Base-by-base conservation (phyloP, 1,140 invertebrate species). In the Pseudachorutes palmiensis region DNA sequence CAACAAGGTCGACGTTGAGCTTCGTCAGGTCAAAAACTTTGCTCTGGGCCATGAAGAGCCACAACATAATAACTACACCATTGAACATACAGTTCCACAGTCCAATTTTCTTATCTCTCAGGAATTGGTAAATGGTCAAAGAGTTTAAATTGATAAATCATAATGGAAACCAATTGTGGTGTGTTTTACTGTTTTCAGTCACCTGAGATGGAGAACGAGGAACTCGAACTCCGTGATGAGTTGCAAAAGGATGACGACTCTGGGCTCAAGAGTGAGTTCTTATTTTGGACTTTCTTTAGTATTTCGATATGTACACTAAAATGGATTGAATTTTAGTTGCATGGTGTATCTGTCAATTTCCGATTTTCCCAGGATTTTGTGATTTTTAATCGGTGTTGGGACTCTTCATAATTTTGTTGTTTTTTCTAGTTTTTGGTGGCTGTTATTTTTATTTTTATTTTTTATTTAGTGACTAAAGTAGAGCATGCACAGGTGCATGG, bases 11-110 rank as follows among this genome's bases (percentile, higher is more conserved):
- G 71, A 72, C 57, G 55, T 68, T 14, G 71, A 72, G 64, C 66
- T 72, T 32, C 48, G 60, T 28, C 68, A 72, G 65, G 67, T 72
- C 36, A 67, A 67, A 36, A 72, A 70, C 48, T 72, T 66, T 67
- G 58, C 68, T 30, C 68, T 69, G 30, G 65, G 65, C 2, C 65
- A 70, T 31, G 68, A 72, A 28, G 69, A 36, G 41, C 65, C 65
- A 48, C 65, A 69, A 59, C 66, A 62, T 22, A 69, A 72, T 55
- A 72, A 58, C 55, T 67, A 67, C 31, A 70, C 28, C 22, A 65
- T 66, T 64, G 62, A 72, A 31, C 64, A 64, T 55, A 31, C 14
- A 57, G 9, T 26, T 55, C 24, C 12, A 12, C 51, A 55, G 51
- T 26, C 51, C 9, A 14, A 55, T 55, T 26, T 55, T 26, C 51